Evolutionary conservation across 2,797 vertebrate species (phyloP).

Genomic region (Morus bassanus): DNA sequence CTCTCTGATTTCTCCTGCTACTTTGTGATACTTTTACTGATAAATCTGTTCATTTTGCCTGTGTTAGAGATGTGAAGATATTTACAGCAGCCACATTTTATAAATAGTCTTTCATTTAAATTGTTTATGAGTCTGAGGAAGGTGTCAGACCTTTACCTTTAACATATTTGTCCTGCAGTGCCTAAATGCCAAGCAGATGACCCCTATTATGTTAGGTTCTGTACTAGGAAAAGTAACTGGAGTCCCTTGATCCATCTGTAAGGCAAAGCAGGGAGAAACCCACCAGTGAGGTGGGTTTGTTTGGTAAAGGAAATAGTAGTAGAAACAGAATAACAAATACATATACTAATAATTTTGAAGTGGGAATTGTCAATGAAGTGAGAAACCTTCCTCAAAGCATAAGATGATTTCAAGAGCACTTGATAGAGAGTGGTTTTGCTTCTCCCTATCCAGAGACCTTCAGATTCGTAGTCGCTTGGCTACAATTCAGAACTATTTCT

Average conservation of each 20-base stretch:
- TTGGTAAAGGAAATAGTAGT: not conserved
- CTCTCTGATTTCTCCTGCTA: not conserved
- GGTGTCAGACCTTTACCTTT: not conserved
- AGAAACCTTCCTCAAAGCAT: not conserved
- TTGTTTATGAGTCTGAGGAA: not conserved
- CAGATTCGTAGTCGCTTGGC: not conserved
- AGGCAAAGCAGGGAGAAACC: not conserved
- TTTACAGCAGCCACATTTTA: not conserved
- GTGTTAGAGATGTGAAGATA: not conserved
- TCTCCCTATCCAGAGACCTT: not conserved
- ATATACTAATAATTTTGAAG: not conserved
- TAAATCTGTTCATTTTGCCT: not conserved
- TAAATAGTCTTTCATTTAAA: not conserved
- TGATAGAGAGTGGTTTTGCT: not conserved
- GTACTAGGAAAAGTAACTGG: not conserved
- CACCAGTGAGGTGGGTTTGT: not conserved
- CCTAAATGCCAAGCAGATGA: not conserved
- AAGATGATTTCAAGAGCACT: not conserved
- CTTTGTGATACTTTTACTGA: not conserved
- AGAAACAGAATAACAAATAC: not conserved
- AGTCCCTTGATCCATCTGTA: not conserved
- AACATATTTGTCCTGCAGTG: not conserved
- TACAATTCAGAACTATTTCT: not conserved
- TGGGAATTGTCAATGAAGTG: not conserved
- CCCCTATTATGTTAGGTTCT: not conserved